Conservation (phyloP, 2,888 invertebrate genomes). For the Megamerina dolium region DNA sequence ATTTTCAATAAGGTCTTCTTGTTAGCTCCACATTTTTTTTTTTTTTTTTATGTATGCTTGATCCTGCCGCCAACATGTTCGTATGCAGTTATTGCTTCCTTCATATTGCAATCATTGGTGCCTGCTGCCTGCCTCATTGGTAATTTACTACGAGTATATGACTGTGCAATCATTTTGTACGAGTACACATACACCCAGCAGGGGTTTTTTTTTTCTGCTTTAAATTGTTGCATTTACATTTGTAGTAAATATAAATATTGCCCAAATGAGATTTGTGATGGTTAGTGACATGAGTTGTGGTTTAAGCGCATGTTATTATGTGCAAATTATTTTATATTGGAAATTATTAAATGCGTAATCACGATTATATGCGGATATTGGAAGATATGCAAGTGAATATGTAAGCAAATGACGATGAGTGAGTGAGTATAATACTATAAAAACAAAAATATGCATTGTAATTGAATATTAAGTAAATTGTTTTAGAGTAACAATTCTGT, state of each 20-base stretch:
- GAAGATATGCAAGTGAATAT: too few relatives aligned
- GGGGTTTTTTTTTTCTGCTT: constrained; percentile 11
- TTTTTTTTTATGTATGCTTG: neutral
- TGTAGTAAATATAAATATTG: constrained; percentile 44
- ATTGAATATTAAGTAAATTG: too few relatives aligned
- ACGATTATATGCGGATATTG: too few relatives aligned
- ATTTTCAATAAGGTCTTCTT: neutral
- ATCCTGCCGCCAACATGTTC: constrained; percentile 8
- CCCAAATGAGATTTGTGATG: constrained; percentile 45
- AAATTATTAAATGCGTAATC: too few relatives aligned
- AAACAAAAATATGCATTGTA: neutral
- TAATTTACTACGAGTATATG: too few relatives aligned
- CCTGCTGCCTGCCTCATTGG: neutral
- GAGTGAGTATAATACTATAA: too few relatives aligned
- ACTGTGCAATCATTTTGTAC: too few relatives aligned
- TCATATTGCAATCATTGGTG: neutral
- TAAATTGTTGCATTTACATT: constrained; percentile 15
- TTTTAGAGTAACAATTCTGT: too few relatives aligned
- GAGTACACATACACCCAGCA: constrained; percentile 14
- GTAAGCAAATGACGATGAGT: too few relatives aligned
- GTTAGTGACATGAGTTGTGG: constrained; percentile 48
- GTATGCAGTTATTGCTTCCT: too few relatives aligned
- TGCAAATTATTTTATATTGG: too few relatives aligned
- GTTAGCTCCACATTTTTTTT: neutral
- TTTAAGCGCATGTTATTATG: constrained; percentile 41